Evolutionary conservation across 2,888 invertebrate genomes (phyloP).

Genomic region (Eucera pruinosa): DNA sequence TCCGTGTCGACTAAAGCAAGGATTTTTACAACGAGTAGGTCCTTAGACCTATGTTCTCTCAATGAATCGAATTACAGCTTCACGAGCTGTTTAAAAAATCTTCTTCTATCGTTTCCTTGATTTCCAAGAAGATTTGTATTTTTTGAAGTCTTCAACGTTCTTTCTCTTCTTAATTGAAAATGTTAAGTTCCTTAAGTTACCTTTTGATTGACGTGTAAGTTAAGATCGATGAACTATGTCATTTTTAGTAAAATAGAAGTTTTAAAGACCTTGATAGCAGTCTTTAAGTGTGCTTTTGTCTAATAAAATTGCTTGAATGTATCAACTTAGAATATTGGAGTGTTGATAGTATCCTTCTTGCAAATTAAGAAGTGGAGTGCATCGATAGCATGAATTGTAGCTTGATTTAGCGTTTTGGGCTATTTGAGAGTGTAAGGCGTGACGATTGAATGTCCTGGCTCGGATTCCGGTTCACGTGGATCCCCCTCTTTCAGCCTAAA

Average conservation of each 20-base stretch:
- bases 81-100: neutral
- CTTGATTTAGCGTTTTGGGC: neutral
- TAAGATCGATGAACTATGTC: neutral
- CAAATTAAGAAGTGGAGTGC: neutral
- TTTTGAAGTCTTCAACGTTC: too few species aligned
- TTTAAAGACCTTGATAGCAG: neutral
- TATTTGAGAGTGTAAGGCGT: neutral
- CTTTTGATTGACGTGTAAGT: neutral
- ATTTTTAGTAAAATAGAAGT: slow-evolving; percentile 10
- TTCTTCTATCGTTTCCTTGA: neutral
- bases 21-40: slow-evolving; percentile 10
- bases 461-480: neutral
- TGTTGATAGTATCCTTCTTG: neutral
- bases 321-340: neutral
- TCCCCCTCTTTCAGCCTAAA: slow-evolving; percentile 32
- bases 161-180: neutral
- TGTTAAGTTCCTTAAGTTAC: neutral
- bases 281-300: neutral
- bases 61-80: slow-evolving; percentile 2
- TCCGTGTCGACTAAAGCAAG: slow-evolving; percentile 36
- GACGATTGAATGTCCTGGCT: slow-evolving; percentile 3
- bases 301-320: neutral
- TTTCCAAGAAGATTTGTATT: neutral
- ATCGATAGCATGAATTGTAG: neutral
- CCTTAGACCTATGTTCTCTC: slow-evolving; percentile 5